A percentile compares a stretch with the other conserved stretches of the same genome.
phyloP scores from a whole-genome alignment of 2,113 vertebrate genomes.

The Ovibos moschatus region DNA sequence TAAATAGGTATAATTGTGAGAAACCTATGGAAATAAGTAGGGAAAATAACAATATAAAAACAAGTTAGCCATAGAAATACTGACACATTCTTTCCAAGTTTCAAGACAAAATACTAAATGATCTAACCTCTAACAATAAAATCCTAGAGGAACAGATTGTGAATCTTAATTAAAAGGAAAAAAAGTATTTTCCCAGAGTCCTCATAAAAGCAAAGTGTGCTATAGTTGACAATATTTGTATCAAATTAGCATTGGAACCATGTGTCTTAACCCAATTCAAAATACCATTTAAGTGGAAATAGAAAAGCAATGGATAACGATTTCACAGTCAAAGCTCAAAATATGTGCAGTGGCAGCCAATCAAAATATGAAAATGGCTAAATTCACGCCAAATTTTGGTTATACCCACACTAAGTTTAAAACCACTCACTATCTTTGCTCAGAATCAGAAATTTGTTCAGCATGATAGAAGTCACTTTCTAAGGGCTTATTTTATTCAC shows the following conservation, averaged over 20 bases:
- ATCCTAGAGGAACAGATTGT: slow-evolving; percentile 29
- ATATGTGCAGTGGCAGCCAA: background rate
- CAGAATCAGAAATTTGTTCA: background rate
- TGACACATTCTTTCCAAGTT: slow-evolving; percentile 4
- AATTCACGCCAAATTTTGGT: background rate
- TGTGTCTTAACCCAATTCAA: background rate
- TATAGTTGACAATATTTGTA: slow-evolving; percentile 39
- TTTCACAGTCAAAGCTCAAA: slow-evolving; percentile 33
- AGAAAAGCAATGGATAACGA: background rate
- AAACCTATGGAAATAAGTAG: background rate
- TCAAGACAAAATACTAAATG: slow-evolving; percentile 63
- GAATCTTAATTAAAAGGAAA: slow-evolving; percentile 63
- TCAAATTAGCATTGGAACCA: slow-evolving; percentile 26
- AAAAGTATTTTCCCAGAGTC: slow-evolving; percentile 22
- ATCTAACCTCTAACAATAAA: slow-evolving; percentile 42
- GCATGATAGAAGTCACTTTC: background rate
- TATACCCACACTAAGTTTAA: background rate
- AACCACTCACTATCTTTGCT: background rate
- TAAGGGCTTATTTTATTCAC: background rate
- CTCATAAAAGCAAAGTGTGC: slow-evolving; percentile 53
- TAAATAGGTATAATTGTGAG: background rate
- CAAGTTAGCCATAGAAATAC: slow-evolving; percentile 6
- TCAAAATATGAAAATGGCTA: slow-evolving; percentile 8
- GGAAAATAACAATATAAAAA: background rate
- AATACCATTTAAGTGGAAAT: background rate